These are phyloP conservation scores for Callimico goeldii DNA, from an alignment of 2,797 vertebrate species.

Conservation along the genomic window DNA sequence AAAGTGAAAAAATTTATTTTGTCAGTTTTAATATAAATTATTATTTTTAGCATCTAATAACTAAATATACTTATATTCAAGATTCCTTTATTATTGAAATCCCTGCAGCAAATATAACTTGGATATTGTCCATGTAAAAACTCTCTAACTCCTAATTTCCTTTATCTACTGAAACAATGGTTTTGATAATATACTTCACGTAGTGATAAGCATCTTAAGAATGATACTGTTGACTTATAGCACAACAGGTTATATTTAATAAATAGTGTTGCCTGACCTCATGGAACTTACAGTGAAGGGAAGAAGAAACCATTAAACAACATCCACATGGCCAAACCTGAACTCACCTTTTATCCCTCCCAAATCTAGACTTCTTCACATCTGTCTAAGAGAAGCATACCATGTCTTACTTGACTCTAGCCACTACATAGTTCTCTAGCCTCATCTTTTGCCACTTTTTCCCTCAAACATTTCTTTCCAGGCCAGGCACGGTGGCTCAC, in stretches of 20 bases:
- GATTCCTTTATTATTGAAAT: conserved; percentile 55
- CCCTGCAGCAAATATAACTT: conserved; percentile 51
- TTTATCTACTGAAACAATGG: conserved; percentile 11
- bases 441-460: not conserved
- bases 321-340: not conserved
- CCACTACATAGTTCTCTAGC: not conserved
- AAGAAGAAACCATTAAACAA: conserved; percentile 6
- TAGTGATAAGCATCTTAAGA: conserved; percentile 46
- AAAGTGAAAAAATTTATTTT: conserved; percentile 2
- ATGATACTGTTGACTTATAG: conserved; percentile 28
- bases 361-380: not conserved
- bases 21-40: conserved; percentile 8
- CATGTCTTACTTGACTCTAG: not conserved
- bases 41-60: conserved; percentile 38
- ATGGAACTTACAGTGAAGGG: not conserved
- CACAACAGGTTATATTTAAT: not conserved
- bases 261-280: not conserved
- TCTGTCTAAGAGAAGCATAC: not conserved
- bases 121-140: conserved; percentile 34
- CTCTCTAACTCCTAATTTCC: conserved; percentile 43
- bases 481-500: not conserved
- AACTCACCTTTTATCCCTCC: not conserved
- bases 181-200: conserved; percentile 28
- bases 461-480: not conserved
- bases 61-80: not conserved